A percentile compares a stretch with the other conserved stretches of the same genome.
Evolutionary conservation across 2,113 vertebrate species (phyloP).

Genomic region (Cynopterus brachyotis): DNA sequence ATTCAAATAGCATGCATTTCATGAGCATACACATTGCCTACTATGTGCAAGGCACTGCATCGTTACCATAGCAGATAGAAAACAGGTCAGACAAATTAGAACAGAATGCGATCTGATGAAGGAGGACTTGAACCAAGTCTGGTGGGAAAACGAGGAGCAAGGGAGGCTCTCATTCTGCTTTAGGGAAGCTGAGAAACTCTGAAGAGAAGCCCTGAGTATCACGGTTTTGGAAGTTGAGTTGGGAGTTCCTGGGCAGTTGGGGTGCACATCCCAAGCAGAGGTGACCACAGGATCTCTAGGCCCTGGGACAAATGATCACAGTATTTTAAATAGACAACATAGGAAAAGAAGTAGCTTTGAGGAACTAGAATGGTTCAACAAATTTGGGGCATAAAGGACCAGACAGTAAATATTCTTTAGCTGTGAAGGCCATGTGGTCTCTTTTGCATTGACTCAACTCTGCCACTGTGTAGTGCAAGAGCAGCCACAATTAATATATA

Average conservation of each 20-base stretch:
- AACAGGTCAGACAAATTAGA: background rate
- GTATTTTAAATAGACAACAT: background rate
- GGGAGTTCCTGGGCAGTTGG: background rate
- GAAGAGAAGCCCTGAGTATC: background rate
- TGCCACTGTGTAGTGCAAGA: background rate
- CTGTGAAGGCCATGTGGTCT: background rate
- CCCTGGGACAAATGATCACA: background rate
- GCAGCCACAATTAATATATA: background rate
- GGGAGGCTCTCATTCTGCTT: background rate
- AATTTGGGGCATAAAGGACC: background rate
- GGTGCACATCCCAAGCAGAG: background rate
- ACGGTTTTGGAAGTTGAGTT: background rate
- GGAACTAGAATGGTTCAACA: background rate
- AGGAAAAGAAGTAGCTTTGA: background rate
- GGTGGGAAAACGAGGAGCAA: background rate
- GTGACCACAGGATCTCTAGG: background rate
- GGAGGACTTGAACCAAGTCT: background rate
- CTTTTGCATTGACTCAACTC: background rate
- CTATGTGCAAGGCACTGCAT: background rate
- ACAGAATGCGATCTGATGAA: background rate
- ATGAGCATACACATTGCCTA: background rate
- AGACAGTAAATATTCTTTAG: background rate
- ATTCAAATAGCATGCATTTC: background rate
- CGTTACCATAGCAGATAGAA: background rate
- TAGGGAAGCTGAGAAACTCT: background rate